Conservation (phyloP, 2,888 invertebrate genomes). For the Taphrorychus bicolor region DNA sequence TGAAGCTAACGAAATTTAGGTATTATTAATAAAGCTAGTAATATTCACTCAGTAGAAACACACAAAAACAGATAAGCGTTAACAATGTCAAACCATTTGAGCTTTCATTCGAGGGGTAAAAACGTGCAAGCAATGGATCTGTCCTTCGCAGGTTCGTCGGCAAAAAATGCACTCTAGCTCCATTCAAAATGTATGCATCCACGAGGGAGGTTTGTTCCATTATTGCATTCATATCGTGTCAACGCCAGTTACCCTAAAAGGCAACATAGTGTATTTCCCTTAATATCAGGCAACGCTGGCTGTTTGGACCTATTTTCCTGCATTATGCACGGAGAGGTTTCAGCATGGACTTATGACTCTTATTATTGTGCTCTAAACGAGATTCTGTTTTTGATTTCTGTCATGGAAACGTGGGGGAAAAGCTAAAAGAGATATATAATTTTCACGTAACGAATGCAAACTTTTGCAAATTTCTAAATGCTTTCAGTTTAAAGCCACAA, state of each 20-base stretch:
- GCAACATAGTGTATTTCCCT: neutral
- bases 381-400: neutral
- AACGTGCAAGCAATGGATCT: neutral
- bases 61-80: no score
- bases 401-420: no score
- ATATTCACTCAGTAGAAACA: no score
- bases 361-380: neutral
- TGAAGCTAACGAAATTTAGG: no score
- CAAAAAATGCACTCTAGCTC: slow-evolving; percentile 3
- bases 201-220: slow-evolving; percentile 6
- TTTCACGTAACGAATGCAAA: no score
- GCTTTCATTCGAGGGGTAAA: no score
- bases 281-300: no score
- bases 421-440: no score
- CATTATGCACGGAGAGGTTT: neutral
- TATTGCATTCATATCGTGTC: slow-evolving; percentile 7
- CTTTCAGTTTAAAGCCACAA: no score
- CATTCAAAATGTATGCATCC: slow-evolving; percentile 7
- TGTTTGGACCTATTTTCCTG: neutral
- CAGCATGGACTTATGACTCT: neutral
- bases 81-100: neutral
- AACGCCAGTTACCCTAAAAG: slow-evolving; percentile 5
- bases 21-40: no score
- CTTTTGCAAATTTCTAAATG: no score
- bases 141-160: neutral